Base-by-base conservation (phyloP, 1,140 invertebrate species). In the Drosophila virilis region DNA sequence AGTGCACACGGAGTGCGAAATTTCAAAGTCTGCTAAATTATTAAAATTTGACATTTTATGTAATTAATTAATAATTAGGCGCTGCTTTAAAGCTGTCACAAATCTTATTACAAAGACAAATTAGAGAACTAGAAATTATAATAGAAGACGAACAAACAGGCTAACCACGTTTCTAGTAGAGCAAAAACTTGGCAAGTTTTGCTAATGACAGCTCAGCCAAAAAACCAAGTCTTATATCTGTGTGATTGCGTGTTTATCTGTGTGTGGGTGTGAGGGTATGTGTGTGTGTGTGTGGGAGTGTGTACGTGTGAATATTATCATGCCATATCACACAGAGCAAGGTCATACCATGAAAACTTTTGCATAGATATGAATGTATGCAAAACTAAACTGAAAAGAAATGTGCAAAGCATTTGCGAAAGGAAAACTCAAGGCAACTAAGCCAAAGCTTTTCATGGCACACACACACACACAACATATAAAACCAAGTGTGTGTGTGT, bases 201-300 rank as follows among this genome's bases (percentile, higher is more conserved):
- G 55, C 40, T 58, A 58, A 58, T 58, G 55, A 58, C 55, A 58
- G 55, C 55, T 9, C 13, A 58, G 40, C 40, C n/a, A 10, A 22
- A 32, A 32, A 12, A 2, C 4, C 22, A 15, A 5, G 10, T 8
- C 13, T 12, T 17, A 35, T 46, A 40, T 60, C 42, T 46, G 28
- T 13, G 57, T 22, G 55, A 42, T 42, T 45, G 42, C 32, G 40
- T 50, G 43, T 48, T 33, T 35, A 13, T 60, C 6, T 59, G 4
- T 45, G 40, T 33, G 17, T 17, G 17, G 17, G 17, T 17, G 17
- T 17, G 17, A 17, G 17, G 17, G n/a, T n/a, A 17, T 17, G 17
- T 17, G 10, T 42, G 10, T 22, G 45, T 15, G 40, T 37, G 28
- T 55, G n/a, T 66, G 50, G n/a, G 7, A 57, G 12, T 43, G 48